Evolutionary conservation across 2,888 invertebrate genomes (phyloP), one percentile per base, ranked within the genome.

Genomic region (Ernsta delagoae): DNA sequence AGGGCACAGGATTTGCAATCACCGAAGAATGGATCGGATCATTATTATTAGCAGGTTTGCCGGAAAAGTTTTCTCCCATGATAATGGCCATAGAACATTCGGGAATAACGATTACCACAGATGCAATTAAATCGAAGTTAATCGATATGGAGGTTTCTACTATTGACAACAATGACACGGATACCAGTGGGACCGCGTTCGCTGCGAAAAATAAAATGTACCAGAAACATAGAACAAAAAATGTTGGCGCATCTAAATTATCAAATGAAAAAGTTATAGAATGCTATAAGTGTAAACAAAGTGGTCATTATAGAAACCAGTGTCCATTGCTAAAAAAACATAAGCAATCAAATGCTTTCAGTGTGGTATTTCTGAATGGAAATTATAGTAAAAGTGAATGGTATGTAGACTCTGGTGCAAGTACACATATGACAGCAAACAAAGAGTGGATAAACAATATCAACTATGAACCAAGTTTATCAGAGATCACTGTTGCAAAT

Each of bases 331-430:
- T 70, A 16, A 56, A 66, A 53, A 65, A 71, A 62, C 50, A 53
- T 59, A 69, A 60, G 39, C 24, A 36, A 50, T 41, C 43, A 41
- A 45, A 48, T 24, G 61, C 48, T 5, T 77, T 77, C 61, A 77
- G 70, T 57, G 74, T 73, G 3, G 72, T 71, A 54, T 71, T 77
- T 61, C 53, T 77, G 16, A 76, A 70, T 72, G 74, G 69, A 70
- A 53, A 69, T 53, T 69, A 53, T 69, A 71, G 53, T 34, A 71
- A 71, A 65, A 62, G 41, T 11, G 69, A 69, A 41, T 71, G 65
- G 61, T 69, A 69, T 62, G 62, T 69, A 7, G 67, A 68, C 53
- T 70, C 70, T 6, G 73, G 73, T 4, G 73, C 75, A 5, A 75
- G 73, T 60, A 67, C 67, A 48, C 74, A 75, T 31, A 70, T 72